phyloP scores from a whole-genome alignment of 1,140 invertebrate genomes.

The Pomacea maculata region DNA sequence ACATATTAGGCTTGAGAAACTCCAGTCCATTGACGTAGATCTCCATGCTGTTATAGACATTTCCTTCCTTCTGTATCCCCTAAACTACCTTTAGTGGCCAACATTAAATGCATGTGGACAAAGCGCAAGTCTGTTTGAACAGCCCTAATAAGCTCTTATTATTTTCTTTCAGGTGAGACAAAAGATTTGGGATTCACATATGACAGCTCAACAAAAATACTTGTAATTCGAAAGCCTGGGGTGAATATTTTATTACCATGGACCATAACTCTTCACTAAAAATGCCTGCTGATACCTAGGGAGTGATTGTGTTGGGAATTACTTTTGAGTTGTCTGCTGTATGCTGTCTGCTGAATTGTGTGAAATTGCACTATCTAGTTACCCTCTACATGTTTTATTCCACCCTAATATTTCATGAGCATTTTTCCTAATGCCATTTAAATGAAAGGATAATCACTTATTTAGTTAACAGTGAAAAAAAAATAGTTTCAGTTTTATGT shows the following conservation, averaged over 20 bases:
- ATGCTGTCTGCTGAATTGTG: constrained; percentile 9
- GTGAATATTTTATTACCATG: constrained; percentile 84
- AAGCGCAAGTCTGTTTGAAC: no score
- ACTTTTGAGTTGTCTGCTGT: constrained; percentile 1
- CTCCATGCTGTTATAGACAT: no score
- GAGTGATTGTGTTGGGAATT: constrained; percentile 9
- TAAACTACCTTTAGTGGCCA: no score
- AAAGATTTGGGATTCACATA: constrained; percentile 70
- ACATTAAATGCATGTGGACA: no score
- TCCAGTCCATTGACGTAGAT: no score
- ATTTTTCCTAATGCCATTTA: no score
- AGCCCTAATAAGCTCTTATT: background rate
- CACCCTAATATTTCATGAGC: no score
- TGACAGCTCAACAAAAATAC: constrained; percentile 70
- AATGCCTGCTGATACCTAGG: background rate
- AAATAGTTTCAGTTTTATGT: no score
- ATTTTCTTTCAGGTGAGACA: constrained; percentile 8
- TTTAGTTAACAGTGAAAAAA: no score
- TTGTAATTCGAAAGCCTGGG: constrained; percentile 85
- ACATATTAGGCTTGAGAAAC: no score
- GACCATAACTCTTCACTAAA: constrained; percentile 69
- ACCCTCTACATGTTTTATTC: background rate
- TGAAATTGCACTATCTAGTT: constrained; percentile 12
- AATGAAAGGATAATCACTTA: no score
- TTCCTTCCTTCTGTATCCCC: no score